Conservation (phyloP, 2,797 vertebrate genomes). For the Ctenosaura bakeri region DNA sequence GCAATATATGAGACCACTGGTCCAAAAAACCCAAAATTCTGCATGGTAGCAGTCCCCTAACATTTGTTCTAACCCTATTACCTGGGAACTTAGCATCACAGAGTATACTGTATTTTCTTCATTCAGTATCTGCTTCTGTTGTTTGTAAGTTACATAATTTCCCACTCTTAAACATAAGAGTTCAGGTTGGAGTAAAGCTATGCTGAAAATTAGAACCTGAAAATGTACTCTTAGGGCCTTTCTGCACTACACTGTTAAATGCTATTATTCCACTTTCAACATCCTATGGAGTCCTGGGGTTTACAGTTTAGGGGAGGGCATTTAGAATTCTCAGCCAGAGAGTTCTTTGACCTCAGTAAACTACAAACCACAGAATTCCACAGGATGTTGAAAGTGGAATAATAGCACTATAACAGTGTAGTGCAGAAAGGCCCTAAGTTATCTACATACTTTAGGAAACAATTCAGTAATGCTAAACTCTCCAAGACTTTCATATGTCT, state of each 20-base stretch:
- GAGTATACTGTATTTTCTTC: not conserved
- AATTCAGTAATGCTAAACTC: not conserved
- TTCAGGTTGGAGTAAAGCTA: not conserved
- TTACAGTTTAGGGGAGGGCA: too few relatives aligned
- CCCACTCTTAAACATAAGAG: not conserved
- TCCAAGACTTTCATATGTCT: not conserved
- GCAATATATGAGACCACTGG: not conserved
- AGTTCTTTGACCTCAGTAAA: too few relatives aligned
- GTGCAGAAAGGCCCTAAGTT: too few relatives aligned
- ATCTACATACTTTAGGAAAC: not conserved
- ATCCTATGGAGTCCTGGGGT: too few relatives aligned
- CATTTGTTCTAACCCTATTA: not conserved
- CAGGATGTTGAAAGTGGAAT: too few relatives aligned
- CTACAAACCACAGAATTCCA: too few relatives aligned
- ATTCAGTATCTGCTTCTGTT: not conserved
- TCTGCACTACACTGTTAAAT: too few relatives aligned
- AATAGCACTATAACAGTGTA: too few relatives aligned
- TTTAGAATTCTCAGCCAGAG: too few relatives aligned
- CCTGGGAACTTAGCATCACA: not conserved
- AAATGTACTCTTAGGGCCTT: not conserved
- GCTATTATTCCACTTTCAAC: too few relatives aligned
- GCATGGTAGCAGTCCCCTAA: not conserved
- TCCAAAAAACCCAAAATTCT: not conserved
- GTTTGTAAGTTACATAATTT: not conserved
- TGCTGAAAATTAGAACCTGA: not conserved